These are phyloP conservation scores for Saccostrea glomerata DNA, from an alignment of 1,140 invertebrate genomes.

Conservation along the genomic window DNA sequence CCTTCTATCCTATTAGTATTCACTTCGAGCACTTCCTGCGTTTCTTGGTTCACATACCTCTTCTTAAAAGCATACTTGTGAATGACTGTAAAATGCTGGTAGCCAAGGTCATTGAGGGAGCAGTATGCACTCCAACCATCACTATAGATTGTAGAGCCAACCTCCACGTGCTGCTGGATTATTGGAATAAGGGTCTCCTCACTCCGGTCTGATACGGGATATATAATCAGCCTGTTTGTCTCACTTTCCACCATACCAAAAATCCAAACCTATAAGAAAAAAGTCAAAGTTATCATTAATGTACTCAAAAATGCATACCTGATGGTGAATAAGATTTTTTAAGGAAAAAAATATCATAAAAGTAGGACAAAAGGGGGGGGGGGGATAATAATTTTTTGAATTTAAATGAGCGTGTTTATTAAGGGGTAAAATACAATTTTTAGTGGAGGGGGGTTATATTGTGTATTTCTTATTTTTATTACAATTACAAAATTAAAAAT, in stretches of 20 bases:
- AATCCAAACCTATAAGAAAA: conserved; percentile 6
- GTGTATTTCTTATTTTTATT: not conserved
- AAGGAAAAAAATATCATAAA: not conserved
- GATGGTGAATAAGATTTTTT: too few relatives aligned
- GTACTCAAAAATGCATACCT: not conserved
- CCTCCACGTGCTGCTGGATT: not conserved
- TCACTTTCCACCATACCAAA: not conserved
- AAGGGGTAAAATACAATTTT: not conserved
- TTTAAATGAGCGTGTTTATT: not conserved
- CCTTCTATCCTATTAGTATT: conserved; percentile 48
- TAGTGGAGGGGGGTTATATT: not conserved
- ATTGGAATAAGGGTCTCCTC: not conserved
- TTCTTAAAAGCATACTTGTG: conserved; percentile 22
- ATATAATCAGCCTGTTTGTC: not conserved
- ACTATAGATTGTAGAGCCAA: not conserved
- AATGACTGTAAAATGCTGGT: not conserved
- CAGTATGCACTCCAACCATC: conserved; percentile 10
- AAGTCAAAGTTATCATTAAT: not conserved
- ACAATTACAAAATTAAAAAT: not conserved
- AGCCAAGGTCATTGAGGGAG: not conserved
- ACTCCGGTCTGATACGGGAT: not conserved
- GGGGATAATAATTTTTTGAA: not conserved
- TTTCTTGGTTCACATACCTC: not conserved
- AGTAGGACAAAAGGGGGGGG: not conserved
- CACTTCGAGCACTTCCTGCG: not conserved